These are phyloP conservation scores for Philereme transversata DNA, from an alignment of 2,888 invertebrate genomes.

Conservation along the genomic window DNA sequence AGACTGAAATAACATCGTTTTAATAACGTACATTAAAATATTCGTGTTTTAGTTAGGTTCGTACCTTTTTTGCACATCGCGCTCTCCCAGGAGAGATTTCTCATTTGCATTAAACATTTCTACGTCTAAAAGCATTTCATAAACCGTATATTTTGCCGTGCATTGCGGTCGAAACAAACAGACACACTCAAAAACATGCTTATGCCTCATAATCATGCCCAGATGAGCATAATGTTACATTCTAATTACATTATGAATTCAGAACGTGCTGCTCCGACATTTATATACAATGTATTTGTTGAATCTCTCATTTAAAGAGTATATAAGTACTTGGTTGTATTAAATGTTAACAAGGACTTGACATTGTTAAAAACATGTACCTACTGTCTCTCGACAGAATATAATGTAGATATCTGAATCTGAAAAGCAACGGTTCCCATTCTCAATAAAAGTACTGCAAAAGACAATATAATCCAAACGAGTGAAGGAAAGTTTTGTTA, in stretches of 20 bases:
- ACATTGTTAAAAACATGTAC: constrained; percentile 4
- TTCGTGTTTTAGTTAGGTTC: constrained; percentile 17
- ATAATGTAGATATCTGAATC: not conserved
- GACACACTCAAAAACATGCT: constrained; percentile 12
- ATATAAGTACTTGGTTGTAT: constrained; percentile 5
- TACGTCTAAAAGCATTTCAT: constrained; percentile 15
- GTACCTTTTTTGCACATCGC: constrained; percentile 13
- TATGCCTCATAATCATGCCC: not conserved
- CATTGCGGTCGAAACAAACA: constrained; percentile 21
- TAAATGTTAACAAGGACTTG: constrained; percentile 5
- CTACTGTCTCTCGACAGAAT: not conserved
- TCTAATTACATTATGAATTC: constrained; percentile 28
- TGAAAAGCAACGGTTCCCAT: not conserved
- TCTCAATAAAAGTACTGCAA: not conserved
- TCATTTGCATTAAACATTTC: constrained; percentile 22
- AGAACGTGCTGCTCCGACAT: constrained; percentile 13
- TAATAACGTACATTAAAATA: constrained; percentile 25
- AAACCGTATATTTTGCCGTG: constrained; percentile 5
- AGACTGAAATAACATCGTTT: constrained; percentile 25
- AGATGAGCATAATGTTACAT: constrained; percentile 5
- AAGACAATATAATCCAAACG: not conserved
- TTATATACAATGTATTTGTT: constrained; percentile 7
- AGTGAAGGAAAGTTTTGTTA: constrained; percentile 4
- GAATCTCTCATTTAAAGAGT: constrained; percentile 18
- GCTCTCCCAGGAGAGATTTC: constrained; percentile 10